A percentile compares a stretch with the other conserved stretches of the same genome.
Evolutionary conservation across 1,140 invertebrate genomes (phyloP).

Genomic region (Drosophila varians): DNA sequence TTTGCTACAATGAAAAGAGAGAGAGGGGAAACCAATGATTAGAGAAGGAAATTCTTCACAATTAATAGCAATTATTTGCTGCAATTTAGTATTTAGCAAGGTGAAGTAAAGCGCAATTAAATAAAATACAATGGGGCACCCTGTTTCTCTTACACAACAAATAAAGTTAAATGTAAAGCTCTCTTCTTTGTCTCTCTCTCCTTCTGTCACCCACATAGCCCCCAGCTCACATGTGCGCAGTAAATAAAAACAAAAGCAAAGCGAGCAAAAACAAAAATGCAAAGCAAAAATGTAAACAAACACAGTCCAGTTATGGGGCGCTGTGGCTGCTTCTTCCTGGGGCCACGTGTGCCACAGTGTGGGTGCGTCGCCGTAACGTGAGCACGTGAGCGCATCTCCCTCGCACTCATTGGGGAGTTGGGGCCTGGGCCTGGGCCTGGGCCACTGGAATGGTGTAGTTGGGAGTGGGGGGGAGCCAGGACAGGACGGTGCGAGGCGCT

Average conservation of each 20-base stretch:
- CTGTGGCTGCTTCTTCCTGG: constrained; percentile 33
- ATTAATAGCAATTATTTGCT: constrained; percentile 1
- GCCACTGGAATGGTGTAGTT: constrained; percentile 26
- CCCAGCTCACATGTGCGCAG: constrained; percentile 70
- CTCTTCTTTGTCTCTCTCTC: constrained; percentile 11
- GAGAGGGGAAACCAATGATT: constrained; percentile 1
- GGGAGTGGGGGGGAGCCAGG: constrained; percentile 26
- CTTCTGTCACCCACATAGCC: constrained; percentile 27
- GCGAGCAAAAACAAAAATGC: constrained; percentile 61
- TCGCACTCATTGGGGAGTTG: constrained; percentile 49
- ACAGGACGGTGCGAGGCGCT: constrained; percentile 46
- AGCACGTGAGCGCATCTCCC: constrained; percentile 68
- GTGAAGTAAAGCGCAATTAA: constrained; percentile 26
- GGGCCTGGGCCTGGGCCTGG: no score
- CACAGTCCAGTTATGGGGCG: constrained; percentile 52
- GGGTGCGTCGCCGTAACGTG: constrained; percentile 49
- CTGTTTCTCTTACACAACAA: constrained; percentile 66
- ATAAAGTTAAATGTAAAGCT: constrained; percentile 55
- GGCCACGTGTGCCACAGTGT: constrained; percentile 21
- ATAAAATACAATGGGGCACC: constrained; percentile 37
- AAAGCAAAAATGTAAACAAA: constrained; percentile 74
- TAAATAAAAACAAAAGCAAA: constrained; percentile 45
- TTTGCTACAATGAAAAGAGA: constrained; percentile 64
- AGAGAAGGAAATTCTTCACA: constrained; percentile 15
- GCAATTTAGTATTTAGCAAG: constrained; percentile 15